Evolutionary conservation across 2,113 vertebrate genomes (phyloP).

Genomic region (Lates calcarifer): DNA sequence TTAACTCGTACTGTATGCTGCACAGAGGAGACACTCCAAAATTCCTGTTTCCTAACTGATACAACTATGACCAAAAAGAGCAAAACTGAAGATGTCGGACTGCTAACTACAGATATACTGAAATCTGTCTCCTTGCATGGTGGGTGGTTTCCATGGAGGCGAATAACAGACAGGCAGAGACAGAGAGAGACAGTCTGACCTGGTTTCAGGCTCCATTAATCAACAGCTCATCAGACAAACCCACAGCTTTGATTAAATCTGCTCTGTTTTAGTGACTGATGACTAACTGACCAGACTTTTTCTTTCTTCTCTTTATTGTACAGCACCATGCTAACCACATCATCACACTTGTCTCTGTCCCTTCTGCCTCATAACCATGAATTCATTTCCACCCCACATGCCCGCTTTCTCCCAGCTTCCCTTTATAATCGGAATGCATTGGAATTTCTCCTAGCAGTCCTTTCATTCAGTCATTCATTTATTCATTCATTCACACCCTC

Average conservation of each 20-base stretch:
- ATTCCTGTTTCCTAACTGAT: neutral
- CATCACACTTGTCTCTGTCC: constrained; percentile 6
- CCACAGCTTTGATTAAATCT: constrained; percentile 76
- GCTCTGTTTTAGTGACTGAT: constrained; percentile 40
- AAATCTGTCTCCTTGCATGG: neutral
- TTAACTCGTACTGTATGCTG: neutral
- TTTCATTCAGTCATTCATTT: constrained; percentile 11
- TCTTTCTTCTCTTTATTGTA: constrained; percentile 31
- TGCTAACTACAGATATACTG: neutral
- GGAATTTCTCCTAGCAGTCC: constrained; percentile 18
- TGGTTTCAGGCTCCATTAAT: constrained; percentile 76
- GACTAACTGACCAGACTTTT: constrained; percentile 50
- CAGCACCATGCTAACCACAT: constrained; percentile 9
- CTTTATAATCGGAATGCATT: constrained; percentile 7
- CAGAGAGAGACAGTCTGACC: constrained; percentile 63
- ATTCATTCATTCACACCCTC: neutral
- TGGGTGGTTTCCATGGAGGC: constrained; percentile 27
- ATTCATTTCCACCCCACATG: constrained; percentile 22
- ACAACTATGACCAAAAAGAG: neutral
- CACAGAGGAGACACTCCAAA: neutral
- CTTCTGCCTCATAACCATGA: constrained; percentile 7
- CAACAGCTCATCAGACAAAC: constrained; percentile 69
- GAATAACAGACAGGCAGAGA: neutral
- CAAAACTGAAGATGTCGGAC: neutral
- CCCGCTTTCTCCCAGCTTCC: constrained; percentile 5